Base-by-base conservation (phyloP, 2,113 vertebrate genomes). In the Cyanoramphus novaezelandiae region DNA sequence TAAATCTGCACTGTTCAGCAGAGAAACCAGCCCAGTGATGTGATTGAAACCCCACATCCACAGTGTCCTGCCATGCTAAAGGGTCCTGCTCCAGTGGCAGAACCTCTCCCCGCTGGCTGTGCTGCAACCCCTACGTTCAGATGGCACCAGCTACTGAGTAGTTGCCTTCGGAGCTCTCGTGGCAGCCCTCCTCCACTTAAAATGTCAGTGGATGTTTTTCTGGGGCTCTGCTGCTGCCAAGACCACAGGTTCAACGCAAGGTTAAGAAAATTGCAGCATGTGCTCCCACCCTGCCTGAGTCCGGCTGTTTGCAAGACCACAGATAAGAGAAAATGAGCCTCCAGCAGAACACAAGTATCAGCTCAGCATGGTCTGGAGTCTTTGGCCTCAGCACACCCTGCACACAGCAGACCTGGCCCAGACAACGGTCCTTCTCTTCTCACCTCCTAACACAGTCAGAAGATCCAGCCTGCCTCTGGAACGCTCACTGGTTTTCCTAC, bases 251-350 rank as follows among this genome's bases (percentile, higher is more conserved):
- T 96, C 96, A 97, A 28, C 0, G 20, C 5, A 68, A 97, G 94
- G 96, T 95, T 95, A 96, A 77, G 81, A 82, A 97, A 96, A 96
- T 1, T 62, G 65, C 74, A 79, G 77, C 9, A 6, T 55, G 77
- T 59, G 74, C 83, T 91, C 85, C 83, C 79, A 85, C 41, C 70
- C 65, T n/a, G 50, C 60, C 83, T 50, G 15, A 35, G 59, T 57
- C 65, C 2, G 0, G 39, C 80, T 2, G 0, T 71, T 86, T 68
- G 85, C 47, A 83, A 47, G 20, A 43, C 64, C 60, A 63, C 59
- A 70, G 83, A 72, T 24, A 52, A 37, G 76, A 70, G n/a, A 83
- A 94, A 89, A 82, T 5, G 69, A 94, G 85, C 19, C 71, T 76
- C 46, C 77, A 85, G 57, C 50, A 92, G 80, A 47, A 91, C 92